Base-by-base conservation (phyloP, 2,888 invertebrate genomes). In the Lochmaea capreae region DNA sequence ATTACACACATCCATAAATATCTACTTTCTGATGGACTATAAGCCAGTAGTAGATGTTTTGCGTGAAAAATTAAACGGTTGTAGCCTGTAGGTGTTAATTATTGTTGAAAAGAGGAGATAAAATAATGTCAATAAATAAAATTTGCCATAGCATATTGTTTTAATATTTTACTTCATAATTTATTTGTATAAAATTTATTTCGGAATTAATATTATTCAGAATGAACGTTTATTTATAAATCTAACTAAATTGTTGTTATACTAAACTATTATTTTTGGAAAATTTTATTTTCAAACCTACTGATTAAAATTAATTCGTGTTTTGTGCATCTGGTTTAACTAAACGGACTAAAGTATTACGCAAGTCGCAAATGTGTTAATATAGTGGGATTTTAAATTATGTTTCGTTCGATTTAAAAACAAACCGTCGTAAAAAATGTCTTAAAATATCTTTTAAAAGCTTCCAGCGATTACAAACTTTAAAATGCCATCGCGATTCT, bases 371-470 rank as follows among this genome's bases (percentile, higher is more conserved):
- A 46, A 46, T 52, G 52, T 52, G 52, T 52, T 52, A 52, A 52
- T 52, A 52, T n/a, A 52, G n/a, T 2, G 52, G 52, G 8, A 52
- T 52, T 52, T n/a, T n/a, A 52, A 52, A n/a, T 52, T 52, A 52
- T 52, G 52, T 52, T 52, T 52, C 52, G 52, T n/a, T 16, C 1
- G 14, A 52, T 52, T 52, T 52, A 52, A 52, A 52, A 52, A 52
- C 52, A 52, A 52, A 52, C 14, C n/a, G n/a, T 52, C 52, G 52
- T 52, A 52, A 52, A 52, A 52, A 52, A 14, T 52, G 52, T 52
- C 52, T 52, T 52, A 52, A 52, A 52, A 52, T 52, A 52, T 52
- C 52, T 52, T n/a, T 52, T 46, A 46, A 46, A 46, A 46, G 46
- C 46, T 11, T 46, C 46, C 52, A n/a, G n/a, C 6, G 52, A 52